phyloP scores from a whole-genome alignment of 2,888 invertebrate species.

The Homarus gammarus region DNA sequence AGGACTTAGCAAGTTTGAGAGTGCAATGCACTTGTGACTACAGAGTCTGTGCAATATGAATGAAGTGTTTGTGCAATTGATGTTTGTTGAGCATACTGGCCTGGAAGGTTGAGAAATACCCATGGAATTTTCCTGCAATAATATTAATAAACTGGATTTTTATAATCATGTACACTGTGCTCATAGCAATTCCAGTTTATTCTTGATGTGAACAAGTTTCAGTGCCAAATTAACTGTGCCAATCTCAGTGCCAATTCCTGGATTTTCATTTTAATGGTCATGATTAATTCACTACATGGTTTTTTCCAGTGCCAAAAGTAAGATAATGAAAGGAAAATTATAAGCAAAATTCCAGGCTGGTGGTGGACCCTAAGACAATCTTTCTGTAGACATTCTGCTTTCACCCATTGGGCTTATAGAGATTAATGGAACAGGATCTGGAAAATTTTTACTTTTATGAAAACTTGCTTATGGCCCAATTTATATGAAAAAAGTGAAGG shows the following conservation, averaged over 20 bases:
- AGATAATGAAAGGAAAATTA: conserved; percentile 1
- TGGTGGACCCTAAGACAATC: conserved; percentile 36
- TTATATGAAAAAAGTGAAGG: conserved; percentile 27
- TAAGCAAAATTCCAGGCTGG: conserved; percentile 20
- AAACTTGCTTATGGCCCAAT: conserved; percentile 19
- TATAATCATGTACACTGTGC: background rate
- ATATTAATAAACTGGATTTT: background rate
- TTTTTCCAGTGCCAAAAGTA: conserved; percentile 37
- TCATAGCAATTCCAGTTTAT: conserved; percentile 8
- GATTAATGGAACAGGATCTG: background rate
- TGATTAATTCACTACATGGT: background rate
- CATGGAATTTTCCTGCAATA: background rate
- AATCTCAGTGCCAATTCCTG: conserved; percentile 33
- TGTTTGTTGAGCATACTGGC: conserved; percentile 44
- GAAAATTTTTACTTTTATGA: background rate
- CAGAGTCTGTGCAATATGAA: conserved; percentile 40
- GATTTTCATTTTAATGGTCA: background rate
- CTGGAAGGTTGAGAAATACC: conserved; percentile 25
- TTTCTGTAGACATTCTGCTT: conserved; percentile 34
- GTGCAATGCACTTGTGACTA: conserved; percentile 39
- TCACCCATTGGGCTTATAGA: conserved; percentile 27
- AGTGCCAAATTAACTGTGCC: conserved; percentile 37
- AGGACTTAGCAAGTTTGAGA: conserved; percentile 36
- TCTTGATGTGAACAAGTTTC: conserved; percentile 18
- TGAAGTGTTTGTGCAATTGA: conserved; percentile 40